Base-by-base conservation (phyloP, 2,888 invertebrate species). In the Esperia sulphurella region DNA sequence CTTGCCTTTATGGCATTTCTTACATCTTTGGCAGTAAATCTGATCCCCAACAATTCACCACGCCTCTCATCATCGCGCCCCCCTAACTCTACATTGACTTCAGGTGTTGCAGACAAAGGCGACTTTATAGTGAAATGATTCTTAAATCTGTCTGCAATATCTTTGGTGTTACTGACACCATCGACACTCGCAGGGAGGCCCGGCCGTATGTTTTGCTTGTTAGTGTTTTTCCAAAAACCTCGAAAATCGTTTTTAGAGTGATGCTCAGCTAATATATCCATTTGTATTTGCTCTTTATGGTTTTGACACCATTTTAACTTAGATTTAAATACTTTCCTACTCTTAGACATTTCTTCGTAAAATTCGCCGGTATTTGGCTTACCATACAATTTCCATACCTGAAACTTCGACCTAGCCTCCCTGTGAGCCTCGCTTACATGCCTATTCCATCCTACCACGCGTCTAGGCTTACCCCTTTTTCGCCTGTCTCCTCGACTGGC, bases 281-380 rank as follows among this genome's bases (percentile, higher is more conserved):
- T 42, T 29, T 38, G 42, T 28, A 47, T 41, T 13, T 37, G 12
- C 0, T 47, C 35, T 13, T 46, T 8, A 29, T 39, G 14, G 1
- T 21, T 12, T n/a, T 47, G 47, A 14, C 42, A 47, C 47, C 47
- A 47, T 29, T 42, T 47, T 10, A 47, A 10, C 13, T 14, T 41
- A 12, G n/a, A 7, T 38, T 42, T 47, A 8, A 42, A 42, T 5
- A 5, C n/a, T 14, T n/a, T 37, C n/a, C 41, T n/a, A 5, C 2
- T 3, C n/a, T 35, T n/a, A n/a, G 6, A n/a, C 35, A 35, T 35
- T 10, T 35, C n/a, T 2, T 35, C 35, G n/a, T 35, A 35, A n/a
- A 35, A 3, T n/a, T 35, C 10, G 6, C 35, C 35, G n/a, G 10
- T n/a, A 3, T 10, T 35, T 10, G 35, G 35, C 3, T 35, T n/a